These are phyloP conservation scores for Atlantisia rogersi DNA, from an alignment of 2,113 vertebrate genomes.

Conservation along the genomic window DNA sequence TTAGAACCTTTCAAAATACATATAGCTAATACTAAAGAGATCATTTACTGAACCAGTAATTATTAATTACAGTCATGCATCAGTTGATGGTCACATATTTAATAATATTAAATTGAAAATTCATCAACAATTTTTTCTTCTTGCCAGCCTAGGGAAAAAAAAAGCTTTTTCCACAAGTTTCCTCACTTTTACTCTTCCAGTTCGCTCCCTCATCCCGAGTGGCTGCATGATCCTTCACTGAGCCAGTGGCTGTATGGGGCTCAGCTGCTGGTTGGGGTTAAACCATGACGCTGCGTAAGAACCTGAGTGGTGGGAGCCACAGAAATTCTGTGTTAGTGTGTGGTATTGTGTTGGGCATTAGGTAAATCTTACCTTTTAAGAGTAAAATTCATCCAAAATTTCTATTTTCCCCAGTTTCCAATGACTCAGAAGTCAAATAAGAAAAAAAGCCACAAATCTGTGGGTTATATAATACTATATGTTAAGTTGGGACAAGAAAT, in stretches of 20 bases:
- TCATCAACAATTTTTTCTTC: too few relatives aligned
- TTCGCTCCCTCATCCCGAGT: too few relatives aligned
- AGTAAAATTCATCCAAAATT: background rate
- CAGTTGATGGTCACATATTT: too few relatives aligned
- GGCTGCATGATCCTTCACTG: too few relatives aligned
- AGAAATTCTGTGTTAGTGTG: rapidly evolving
- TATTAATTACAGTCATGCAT: too few relatives aligned
- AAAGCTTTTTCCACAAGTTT: too few relatives aligned
- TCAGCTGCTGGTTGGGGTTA: too few relatives aligned
- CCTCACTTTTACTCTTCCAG: too few relatives aligned
- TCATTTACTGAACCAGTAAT: background rate
- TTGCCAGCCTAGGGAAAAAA: too few relatives aligned
- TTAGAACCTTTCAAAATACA: background rate
- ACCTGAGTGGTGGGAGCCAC: background rate
- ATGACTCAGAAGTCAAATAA: background rate
- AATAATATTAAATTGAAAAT: too few relatives aligned
- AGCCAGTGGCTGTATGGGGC: too few relatives aligned
- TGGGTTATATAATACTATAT: background rate
- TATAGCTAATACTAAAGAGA: background rate
- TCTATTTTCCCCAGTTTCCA: background rate
- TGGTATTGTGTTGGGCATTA: background rate
- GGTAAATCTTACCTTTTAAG: background rate
- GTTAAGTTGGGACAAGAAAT: background rate
- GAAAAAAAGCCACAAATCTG: background rate
- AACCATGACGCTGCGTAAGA: background rate